A percentile compares a stretch with the other conserved stretches of the same genome.
phyloP scores from a whole-genome alignment of 2,113 vertebrate species.

The Amblyornis subalaris region DNA sequence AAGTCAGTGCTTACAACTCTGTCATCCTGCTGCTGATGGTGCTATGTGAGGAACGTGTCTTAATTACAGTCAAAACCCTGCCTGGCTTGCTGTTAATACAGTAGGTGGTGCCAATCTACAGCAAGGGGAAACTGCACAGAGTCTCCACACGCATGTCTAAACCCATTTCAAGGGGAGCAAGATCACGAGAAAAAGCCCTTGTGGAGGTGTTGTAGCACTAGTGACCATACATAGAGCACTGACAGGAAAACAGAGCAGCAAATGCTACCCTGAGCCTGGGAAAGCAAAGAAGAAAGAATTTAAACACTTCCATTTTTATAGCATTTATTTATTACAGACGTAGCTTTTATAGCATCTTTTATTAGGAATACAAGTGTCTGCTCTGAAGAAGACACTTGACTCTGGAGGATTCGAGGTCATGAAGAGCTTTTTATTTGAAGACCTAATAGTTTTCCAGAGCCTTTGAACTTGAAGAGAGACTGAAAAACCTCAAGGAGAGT shows the following conservation, averaged over 20 bases:
- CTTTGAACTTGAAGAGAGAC: background rate
- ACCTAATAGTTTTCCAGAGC: background rate
- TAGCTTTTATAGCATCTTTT: background rate
- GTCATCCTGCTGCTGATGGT: background rate
- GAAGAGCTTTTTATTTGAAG: background rate
- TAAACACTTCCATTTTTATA: background rate
- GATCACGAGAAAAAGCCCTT: accelerated
- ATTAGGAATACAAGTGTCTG: background rate
- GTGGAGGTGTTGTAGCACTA: background rate
- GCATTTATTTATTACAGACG: background rate
- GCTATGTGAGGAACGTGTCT: background rate
- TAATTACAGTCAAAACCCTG: background rate
- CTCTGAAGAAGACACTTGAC: background rate
- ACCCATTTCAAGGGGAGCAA: background rate
- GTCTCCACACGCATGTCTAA: background rate
- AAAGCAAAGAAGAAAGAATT: background rate
- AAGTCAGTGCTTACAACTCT: background rate
- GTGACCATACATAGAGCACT: background rate
- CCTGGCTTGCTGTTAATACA: background rate
- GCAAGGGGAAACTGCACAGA: background rate
- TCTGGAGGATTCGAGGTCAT: background rate
- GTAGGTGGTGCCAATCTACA: background rate
- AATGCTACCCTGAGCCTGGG: background rate
- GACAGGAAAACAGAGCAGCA: background rate
- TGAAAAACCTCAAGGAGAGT: background rate